phyloP scores from a whole-genome alignment of 2,888 invertebrate species.

The Drosophila kambysellisi region DNA sequence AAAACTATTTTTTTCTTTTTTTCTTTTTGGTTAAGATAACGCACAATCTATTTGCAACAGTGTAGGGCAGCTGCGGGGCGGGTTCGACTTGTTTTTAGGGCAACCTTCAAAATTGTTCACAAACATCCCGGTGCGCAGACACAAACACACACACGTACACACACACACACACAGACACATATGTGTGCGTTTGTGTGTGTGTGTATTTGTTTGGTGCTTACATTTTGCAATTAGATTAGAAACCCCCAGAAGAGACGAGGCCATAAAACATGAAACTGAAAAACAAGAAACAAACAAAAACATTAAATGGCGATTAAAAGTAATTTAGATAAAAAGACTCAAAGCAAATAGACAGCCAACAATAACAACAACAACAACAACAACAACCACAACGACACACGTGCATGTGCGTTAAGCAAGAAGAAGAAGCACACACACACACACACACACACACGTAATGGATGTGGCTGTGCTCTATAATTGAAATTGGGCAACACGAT shows the following conservation, averaged over 20 bases:
- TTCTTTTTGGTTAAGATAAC: slow-evolving; percentile 52
- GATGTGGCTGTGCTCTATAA: slow-evolving; percentile 8
- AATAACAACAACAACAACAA: slow-evolving; percentile 26
- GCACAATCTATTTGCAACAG: slow-evolving; percentile 56
- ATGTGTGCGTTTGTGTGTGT: slow-evolving; percentile 8
- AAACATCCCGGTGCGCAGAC: slow-evolving; percentile 50
- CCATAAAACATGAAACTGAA: slow-evolving; percentile 69
- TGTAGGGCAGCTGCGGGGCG: slow-evolving; percentile 3
- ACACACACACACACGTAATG: not conserved
- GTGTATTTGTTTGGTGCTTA: slow-evolving; percentile 47
- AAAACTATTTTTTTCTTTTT: not conserved
- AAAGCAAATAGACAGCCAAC: slow-evolving; percentile 59
- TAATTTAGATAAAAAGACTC: slow-evolving; percentile 78
- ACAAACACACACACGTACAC: slow-evolving; percentile 10
- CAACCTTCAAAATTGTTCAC: slow-evolving; percentile 68
- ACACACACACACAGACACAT: slow-evolving; percentile 2
- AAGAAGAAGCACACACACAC: slow-evolving; percentile 9
- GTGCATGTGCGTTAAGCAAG: slow-evolving; percentile 18
- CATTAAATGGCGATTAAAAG: slow-evolving; percentile 82
- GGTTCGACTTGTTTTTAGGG: not conserved
- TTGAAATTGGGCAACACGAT: slow-evolving; percentile 10
- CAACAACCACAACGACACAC: slow-evolving; percentile 1
- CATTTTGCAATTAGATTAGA: slow-evolving; percentile 81
- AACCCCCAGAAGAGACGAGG: slow-evolving; percentile 57
- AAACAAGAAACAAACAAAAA: slow-evolving; percentile 78